Conservation (phyloP, 1,140 invertebrate genomes). For the Berghia stephanieae region DNA sequence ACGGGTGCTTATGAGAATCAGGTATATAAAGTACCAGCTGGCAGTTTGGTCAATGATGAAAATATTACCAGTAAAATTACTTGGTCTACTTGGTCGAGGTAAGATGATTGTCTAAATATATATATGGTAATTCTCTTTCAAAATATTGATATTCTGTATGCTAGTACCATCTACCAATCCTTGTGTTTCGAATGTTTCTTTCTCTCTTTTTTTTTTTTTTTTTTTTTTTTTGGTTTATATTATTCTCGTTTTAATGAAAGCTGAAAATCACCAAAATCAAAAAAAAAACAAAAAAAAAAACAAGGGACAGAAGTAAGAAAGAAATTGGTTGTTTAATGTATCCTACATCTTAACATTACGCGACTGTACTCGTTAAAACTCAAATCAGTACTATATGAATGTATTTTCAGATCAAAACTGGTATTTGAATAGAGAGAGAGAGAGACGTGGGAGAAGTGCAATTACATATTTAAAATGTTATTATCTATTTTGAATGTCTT, state of each 20-base stretch:
- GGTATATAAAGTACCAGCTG: slow-evolving; percentile 59
- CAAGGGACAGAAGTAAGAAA: too few species aligned
- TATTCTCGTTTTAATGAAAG: not conserved
- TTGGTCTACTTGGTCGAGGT: slow-evolving; percentile 66
- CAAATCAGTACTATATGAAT: too few species aligned
- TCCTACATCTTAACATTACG: too few species aligned
- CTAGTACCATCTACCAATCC: not conserved
- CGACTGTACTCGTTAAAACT: too few species aligned
- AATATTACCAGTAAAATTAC: slow-evolving; percentile 57
- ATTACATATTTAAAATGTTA: too few species aligned
- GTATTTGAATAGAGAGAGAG: too few species aligned
- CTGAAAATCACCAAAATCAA: not conserved
- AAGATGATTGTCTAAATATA: slow-evolving; percentile 10
- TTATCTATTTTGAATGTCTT: too few species aligned
- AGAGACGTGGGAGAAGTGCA: too few species aligned
- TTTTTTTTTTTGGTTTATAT: not conserved
- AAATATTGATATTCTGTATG: not conserved
- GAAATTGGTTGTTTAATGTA: too few species aligned
- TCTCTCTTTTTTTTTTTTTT: not conserved
- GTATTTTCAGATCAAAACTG: too few species aligned
- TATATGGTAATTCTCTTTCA: not conserved
- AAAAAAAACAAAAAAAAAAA: too few species aligned
- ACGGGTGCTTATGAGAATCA: slow-evolving; percentile 63
- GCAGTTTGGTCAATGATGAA: slow-evolving; percentile 55
- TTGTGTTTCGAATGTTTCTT: not conserved